Conservation (phyloP, 2,113 vertebrate genomes). For the Epinephelus lanceolatus region DNA sequence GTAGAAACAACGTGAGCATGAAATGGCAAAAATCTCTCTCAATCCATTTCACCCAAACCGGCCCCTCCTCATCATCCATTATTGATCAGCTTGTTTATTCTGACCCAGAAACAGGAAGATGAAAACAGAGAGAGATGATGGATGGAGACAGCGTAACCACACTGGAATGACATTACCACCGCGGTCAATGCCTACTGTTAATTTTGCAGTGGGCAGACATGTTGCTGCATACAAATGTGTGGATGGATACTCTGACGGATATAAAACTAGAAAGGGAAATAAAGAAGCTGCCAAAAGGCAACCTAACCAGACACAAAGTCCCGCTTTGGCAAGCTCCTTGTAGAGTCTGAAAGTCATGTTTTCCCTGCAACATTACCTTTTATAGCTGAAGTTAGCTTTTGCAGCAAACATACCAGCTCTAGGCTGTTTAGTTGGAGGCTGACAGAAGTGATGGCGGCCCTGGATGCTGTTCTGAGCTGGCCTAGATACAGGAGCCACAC, state of each 20-base stretch:
- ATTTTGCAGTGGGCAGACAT: slow-evolving; percentile 15
- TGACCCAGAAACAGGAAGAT: slow-evolving; percentile 21
- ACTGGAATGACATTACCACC: slow-evolving; percentile 7
- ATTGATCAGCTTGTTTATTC: slow-evolving; percentile 51
- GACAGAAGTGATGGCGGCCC: slow-evolving; percentile 46
- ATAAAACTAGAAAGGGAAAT: slow-evolving; percentile 11
- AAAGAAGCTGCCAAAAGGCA: slow-evolving; percentile 19
- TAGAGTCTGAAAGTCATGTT: slow-evolving; percentile 13
- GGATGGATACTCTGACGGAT: neutral
- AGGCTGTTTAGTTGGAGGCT: slow-evolving; percentile 9
- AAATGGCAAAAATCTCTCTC: neutral
- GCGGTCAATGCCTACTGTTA: slow-evolving; percentile 11
- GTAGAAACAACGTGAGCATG: neutral
- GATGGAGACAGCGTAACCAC: slow-evolving; percentile 20
- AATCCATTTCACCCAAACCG: slow-evolving; percentile 10
- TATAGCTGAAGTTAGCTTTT: slow-evolving; percentile 12
- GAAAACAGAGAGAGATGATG: slow-evolving; percentile 32
- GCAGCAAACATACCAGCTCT: slow-evolving; percentile 36
- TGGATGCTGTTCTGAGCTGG: slow-evolving; percentile 41
- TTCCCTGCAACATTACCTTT: slow-evolving; percentile 30
- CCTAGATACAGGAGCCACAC: slow-evolving; percentile 57
- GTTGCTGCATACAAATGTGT: slow-evolving; percentile 9
- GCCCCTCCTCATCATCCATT: slow-evolving; percentile 47
- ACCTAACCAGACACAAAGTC: slow-evolving; percentile 11
- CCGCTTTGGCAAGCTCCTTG: slow-evolving; percentile 1